These are phyloP conservation scores for Pangasianodon gigas DNA, from an alignment of 2,113 vertebrate species.

Conservation along the genomic window DNA sequence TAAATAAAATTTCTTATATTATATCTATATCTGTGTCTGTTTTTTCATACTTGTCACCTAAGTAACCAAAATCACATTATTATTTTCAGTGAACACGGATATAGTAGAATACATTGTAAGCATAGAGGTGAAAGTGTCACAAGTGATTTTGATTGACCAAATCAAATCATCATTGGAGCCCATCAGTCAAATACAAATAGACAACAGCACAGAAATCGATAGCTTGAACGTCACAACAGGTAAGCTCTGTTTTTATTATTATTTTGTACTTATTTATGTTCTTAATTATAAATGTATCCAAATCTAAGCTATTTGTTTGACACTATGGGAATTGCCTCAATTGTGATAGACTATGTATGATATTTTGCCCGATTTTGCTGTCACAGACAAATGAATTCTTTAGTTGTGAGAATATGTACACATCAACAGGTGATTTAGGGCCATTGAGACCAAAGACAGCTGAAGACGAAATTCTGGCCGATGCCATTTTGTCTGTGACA, in stretches of 20 bases:
- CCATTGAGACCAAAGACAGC: too few relatives aligned
- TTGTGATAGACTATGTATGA: too few relatives aligned
- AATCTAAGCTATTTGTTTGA: too few relatives aligned
- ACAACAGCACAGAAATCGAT: conserved; percentile 47
- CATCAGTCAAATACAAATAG: conserved; percentile 24
- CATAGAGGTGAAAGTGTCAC: conserved; percentile 49
- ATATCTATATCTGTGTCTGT: background rate
- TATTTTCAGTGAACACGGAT: background rate
- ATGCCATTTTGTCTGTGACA: too few relatives aligned
- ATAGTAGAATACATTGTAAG: background rate
- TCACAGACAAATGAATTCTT: too few relatives aligned
- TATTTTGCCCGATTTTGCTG: too few relatives aligned
- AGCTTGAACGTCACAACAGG: conserved; percentile 57
- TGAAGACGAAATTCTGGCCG: too few relatives aligned
- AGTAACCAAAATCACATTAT: background rate
- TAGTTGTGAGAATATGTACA: too few relatives aligned
- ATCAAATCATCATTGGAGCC: conserved; percentile 31
- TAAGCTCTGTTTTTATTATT: conserved; percentile 26
- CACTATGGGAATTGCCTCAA: background rate
- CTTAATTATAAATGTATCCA: too few relatives aligned
- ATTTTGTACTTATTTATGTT: too few relatives aligned
- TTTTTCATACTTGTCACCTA: background rate
- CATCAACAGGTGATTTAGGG: too few relatives aligned
- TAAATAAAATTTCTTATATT: conserved; percentile 24
- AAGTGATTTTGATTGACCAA: conserved; percentile 19